These are phyloP conservation scores for Cosmopolites sordidus DNA, from an alignment of 2,888 invertebrate genomes.

Conservation along the genomic window DNA sequence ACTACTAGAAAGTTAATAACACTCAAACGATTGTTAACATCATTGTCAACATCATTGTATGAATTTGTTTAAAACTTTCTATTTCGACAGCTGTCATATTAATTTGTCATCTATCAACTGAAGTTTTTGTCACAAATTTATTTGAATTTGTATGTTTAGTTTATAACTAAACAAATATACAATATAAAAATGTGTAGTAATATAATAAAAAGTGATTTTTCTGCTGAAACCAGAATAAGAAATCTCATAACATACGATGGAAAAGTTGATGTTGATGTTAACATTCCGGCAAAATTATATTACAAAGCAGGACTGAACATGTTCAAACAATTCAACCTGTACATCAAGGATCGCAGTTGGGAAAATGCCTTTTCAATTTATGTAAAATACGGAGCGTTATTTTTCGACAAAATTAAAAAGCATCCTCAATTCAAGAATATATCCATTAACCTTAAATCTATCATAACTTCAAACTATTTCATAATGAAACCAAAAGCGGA, in stretches of 20 bases:
- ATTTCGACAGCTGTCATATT: too few relatives aligned
- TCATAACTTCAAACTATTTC: slow-evolving; percentile 15
- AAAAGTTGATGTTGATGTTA: slow-evolving; percentile 14
- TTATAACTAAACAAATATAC: too few relatives aligned
- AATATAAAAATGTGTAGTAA: too few relatives aligned
- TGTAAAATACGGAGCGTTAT: slow-evolving; percentile 16
- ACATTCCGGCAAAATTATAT: slow-evolving; percentile 17
- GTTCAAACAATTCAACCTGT: slow-evolving; percentile 21
- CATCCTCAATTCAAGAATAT: slow-evolving; percentile 18
- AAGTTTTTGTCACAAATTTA: too few relatives aligned
- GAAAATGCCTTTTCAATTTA: slow-evolving; percentile 20
- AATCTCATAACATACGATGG: slow-evolving; percentile 5
- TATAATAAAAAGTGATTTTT: background rate
- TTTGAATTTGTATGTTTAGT: too few relatives aligned
- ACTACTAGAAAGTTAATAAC: too few relatives aligned
- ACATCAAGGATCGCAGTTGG: slow-evolving; percentile 13
- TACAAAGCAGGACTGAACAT: slow-evolving; percentile 22
- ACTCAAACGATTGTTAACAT: too few relatives aligned
- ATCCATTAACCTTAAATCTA: slow-evolving; percentile 14
- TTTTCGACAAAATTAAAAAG: slow-evolving; percentile 20
- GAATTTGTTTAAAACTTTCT: too few relatives aligned
- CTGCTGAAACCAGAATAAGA: slow-evolving; percentile 15
- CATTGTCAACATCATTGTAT: too few relatives aligned
- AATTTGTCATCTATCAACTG: too few relatives aligned
- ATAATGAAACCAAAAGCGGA: slow-evolving; percentile 19